Percentiles rank a stretch among this genome's conserved stretches.
Evolutionary conservation across 2,797 vertebrate species (phyloP).

Genomic region (Limnodromus scolopaceus): DNA sequence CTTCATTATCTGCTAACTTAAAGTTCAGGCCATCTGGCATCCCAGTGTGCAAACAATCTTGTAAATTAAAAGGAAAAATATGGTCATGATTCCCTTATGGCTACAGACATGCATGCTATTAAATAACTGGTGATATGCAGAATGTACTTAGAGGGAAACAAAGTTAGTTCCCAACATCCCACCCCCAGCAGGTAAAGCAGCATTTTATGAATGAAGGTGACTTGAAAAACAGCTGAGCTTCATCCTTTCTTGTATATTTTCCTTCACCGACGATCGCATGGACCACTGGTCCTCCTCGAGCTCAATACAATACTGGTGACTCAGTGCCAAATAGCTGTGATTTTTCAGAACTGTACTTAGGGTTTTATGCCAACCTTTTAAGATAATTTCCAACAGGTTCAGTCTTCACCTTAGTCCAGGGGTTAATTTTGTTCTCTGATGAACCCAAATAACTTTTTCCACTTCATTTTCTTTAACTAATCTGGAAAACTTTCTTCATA

Average conservation of each 20-base stretch:
- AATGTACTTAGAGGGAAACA: background rate
- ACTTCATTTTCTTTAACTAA: background rate
- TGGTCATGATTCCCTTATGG: constrained; percentile 66
- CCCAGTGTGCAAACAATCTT: constrained; percentile 77
- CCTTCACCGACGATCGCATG: background rate
- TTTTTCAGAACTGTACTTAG: background rate
- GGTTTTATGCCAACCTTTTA: background rate
- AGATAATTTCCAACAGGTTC: background rate
- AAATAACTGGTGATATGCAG: background rate
- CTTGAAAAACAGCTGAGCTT: background rate
- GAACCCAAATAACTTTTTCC: background rate
- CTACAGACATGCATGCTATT: background rate
- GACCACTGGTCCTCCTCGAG: accelerated
- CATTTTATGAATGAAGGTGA: background rate
- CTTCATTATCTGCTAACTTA: constrained; percentile 74
- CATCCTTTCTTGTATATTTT: background rate
- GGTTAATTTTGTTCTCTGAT: background rate
- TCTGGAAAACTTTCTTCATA: background rate
- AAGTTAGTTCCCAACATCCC: background rate
- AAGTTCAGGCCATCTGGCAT: constrained; percentile 79
- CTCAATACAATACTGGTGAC: background rate
- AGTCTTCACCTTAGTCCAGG: background rate
- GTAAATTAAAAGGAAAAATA: constrained; percentile 75
- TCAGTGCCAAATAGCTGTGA: background rate
- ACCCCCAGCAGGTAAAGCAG: background rate